Percentiles rank a stretch among this genome's conserved stretches.
Evolutionary conservation across 2,888 invertebrate genomes (phyloP).

Genomic region (Conchocele bisecta): DNA sequence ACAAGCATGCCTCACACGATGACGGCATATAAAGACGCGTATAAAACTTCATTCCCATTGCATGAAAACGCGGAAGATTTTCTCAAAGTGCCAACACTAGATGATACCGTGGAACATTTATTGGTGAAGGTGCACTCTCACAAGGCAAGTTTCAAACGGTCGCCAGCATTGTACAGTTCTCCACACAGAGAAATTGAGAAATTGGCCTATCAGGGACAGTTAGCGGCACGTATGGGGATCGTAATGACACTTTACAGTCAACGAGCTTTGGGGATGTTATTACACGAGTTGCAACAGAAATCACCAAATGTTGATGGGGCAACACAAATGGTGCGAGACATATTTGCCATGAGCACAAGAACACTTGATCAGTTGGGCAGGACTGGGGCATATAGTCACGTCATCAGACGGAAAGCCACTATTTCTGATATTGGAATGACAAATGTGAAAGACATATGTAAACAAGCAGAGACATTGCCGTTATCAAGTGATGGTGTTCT

Average conservation of each 20-base stretch:
- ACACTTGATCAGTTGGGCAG: constrained; percentile 28
- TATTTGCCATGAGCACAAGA: constrained; percentile 47
- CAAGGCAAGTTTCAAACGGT: constrained; percentile 6
- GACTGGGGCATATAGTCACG: constrained; percentile 30
- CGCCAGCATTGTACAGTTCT: constrained; percentile 6
- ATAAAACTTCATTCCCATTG: constrained; percentile 27
- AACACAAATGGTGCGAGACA: constrained; percentile 35
- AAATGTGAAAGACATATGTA: constrained; percentile 24
- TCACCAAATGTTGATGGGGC: constrained; percentile 19
- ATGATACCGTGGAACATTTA: constrained; percentile 4
- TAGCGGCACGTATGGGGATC: constrained; percentile 25
- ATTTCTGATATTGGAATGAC: constrained; percentile 34
- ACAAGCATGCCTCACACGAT: constrained; percentile 5
- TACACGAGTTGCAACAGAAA: constrained; percentile 1
- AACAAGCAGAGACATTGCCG: constrained; percentile 20
- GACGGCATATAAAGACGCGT: constrained; percentile 36
- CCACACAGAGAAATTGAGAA: constrained; percentile 24
- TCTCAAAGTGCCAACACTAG: constrained; percentile 16
- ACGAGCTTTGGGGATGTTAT: constrained; percentile 21
- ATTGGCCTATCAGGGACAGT: constrained; percentile 31
- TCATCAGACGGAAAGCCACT: constrained; percentile 17
- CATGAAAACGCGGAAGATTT: constrained; percentile 5
- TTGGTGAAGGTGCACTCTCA: constrained; percentile 16
- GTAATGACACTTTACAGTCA: constrained; percentile 31
- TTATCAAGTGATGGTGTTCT: constrained; percentile 33